Evolutionary conservation across 2,888 invertebrate species (phyloP).

Genomic region (Pheosia tremula): DNA sequence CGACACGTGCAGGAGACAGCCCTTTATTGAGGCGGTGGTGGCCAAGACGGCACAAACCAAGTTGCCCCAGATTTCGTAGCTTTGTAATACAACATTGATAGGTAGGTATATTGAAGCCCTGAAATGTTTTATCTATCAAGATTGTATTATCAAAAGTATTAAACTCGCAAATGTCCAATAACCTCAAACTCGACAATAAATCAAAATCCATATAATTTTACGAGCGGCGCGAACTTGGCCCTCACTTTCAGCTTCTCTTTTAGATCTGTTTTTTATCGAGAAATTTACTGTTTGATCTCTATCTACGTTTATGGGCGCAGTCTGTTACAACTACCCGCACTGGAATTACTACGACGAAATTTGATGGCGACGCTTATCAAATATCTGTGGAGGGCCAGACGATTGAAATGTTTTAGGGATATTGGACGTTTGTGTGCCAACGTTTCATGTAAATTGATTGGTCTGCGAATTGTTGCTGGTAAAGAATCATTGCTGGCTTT

Average conservation of each 20-base stretch:
- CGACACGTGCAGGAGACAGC: conserved; percentile 11
- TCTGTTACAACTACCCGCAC: conserved; percentile 24
- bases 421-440: conserved; percentile 13
- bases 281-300: conserved; percentile 30
- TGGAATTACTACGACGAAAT: conserved; percentile 28
- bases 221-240: conserved; percentile 16
- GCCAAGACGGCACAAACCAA: background rate
- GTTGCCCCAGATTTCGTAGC: background rate
- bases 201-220: conserved; percentile 25
- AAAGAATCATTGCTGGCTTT: background rate
- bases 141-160: background rate
- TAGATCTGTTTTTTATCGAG: conserved; percentile 33
- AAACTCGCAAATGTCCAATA: background rate
- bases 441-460: conserved; percentile 1
- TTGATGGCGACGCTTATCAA: conserved; percentile 30
- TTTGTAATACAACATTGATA: background rate
- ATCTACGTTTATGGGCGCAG: conserved; percentile 31
- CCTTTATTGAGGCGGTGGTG: background rate
- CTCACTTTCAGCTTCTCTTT: conserved; percentile 18
- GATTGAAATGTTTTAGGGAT: conserved; percentile 19
- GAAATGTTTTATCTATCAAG: background rate
- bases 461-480: background rate
- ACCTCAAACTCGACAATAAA: conserved; percentile 22
- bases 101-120: background rate
- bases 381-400: conserved; percentile 18